These are phyloP conservation scores for Dione juno DNA, from an alignment of 2,888 invertebrate genomes.

Conservation along the genomic window DNA sequence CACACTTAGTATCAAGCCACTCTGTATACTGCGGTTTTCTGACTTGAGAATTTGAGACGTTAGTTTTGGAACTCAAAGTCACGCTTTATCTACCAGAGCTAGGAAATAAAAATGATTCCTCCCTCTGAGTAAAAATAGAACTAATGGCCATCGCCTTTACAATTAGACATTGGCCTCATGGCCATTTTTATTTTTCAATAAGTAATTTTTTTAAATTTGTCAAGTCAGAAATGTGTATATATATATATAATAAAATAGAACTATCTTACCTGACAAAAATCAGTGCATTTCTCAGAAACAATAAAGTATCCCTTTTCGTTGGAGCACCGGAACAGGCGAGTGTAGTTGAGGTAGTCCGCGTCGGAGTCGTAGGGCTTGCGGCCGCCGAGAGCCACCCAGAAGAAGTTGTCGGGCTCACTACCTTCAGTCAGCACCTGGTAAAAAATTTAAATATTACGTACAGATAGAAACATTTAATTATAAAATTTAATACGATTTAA, in stretches of 20 bases:
- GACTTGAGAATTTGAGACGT: too few relatives aligned
- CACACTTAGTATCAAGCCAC: too few relatives aligned
- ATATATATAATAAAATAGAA: neutral
- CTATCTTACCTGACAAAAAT: conserved; percentile 96
- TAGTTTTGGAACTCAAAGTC: too few relatives aligned
- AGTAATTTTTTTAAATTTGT: neutral
- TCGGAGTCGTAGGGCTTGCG: conserved; percentile 94
- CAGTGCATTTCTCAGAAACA: conserved; percentile 99
- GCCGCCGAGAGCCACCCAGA: conserved; percentile 98
- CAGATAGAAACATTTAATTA: neutral
- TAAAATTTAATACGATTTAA: too few relatives aligned
- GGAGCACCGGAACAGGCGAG: conserved; percentile 97
- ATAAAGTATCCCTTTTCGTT: conserved; percentile 99
- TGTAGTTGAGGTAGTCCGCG: conserved; percentile 95
- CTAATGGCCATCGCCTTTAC: too few relatives aligned
- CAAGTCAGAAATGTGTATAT: neutral
- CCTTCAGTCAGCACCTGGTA: conserved; percentile 92
- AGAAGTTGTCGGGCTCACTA: conserved; percentile 98
- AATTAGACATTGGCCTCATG: too few relatives aligned
- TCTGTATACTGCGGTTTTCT: too few relatives aligned
- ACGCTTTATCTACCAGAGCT: too few relatives aligned
- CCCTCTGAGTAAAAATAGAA: too few relatives aligned
- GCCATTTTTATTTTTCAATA: neutral
- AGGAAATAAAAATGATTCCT: too few relatives aligned
- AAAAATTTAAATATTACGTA: neutral